Evolutionary conservation across 2,888 invertebrate genomes (phyloP).

Genomic region (Conchocele bisecta): DNA sequence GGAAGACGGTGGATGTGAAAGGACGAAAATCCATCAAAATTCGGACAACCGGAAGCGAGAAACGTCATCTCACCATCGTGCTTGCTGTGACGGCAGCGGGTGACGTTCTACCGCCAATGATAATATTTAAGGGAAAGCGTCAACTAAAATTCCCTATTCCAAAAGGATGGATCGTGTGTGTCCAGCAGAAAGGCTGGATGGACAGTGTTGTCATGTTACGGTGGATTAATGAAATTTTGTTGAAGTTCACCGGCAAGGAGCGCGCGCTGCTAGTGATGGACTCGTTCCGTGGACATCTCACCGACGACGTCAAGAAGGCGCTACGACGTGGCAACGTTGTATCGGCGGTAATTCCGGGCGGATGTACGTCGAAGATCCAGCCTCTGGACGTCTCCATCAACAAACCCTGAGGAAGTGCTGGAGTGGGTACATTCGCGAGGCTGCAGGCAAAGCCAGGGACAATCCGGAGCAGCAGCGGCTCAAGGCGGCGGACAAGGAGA

Average conservation of each 20-base stretch:
- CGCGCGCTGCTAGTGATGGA: slow-evolving; percentile 18
- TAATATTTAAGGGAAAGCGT: slow-evolving; percentile 12
- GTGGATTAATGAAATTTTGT: slow-evolving; percentile 14
- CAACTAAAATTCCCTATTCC: background rate
- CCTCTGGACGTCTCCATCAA: slow-evolving; percentile 20
- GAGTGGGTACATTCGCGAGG: too few species aligned
- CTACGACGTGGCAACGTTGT: slow-evolving; percentile 5
- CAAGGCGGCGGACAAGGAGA: too few species aligned
- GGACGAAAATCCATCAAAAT: background rate
- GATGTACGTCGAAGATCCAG: slow-evolving; percentile 15
- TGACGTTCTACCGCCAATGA: background rate
- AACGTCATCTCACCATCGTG: background rate
- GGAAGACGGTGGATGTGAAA: background rate
- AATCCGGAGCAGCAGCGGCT: too few species aligned
- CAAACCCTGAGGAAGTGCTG: too few species aligned
- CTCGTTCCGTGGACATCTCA: slow-evolving; percentile 14
- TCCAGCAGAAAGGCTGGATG: slow-evolving; percentile 19
- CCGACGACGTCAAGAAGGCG: background rate
- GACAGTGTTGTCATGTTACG: slow-evolving; percentile 1
- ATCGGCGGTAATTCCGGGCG: slow-evolving; percentile 17
- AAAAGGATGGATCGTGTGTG: slow-evolving; percentile 11
- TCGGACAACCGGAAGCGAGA: background rate
- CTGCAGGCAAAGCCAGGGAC: too few species aligned
- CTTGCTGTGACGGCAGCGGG: background rate
- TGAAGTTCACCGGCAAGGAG: slow-evolving; percentile 1